These are phyloP conservation scores for Apus apus DNA, from an alignment of 2,113 vertebrate genomes.

Conservation along the genomic window DNA sequence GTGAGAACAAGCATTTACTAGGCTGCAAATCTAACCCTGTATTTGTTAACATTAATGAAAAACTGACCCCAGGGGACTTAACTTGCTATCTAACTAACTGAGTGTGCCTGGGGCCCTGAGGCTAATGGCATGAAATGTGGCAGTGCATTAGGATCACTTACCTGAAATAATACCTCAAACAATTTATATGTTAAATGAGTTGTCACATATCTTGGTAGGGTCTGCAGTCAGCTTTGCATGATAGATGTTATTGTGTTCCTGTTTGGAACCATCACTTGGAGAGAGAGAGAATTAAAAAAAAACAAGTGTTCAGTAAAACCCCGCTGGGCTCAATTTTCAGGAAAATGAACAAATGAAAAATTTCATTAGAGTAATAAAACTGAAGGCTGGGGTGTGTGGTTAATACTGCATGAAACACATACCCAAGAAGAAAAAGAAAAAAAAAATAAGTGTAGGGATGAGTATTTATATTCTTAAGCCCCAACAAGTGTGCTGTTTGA, in stretches of 20 bases:
- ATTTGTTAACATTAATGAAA: neutral
- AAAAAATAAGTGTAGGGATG: neutral
- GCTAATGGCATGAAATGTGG: neutral
- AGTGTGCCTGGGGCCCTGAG: neutral
- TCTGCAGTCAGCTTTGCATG: neutral
- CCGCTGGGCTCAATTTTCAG: neutral
- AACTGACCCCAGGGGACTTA: neutral
- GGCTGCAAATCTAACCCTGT: neutral
- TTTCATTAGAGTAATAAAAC: neutral
- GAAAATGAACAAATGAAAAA: neutral
- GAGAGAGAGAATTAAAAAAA: too few species aligned
- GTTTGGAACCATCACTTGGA: neutral
- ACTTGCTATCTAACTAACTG: neutral
- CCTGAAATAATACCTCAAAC: neutral
- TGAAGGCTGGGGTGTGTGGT: neutral
- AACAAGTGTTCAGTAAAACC: neutral
- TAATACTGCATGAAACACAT: neutral
- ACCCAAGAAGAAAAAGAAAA: neutral
- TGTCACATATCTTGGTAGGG: neutral
- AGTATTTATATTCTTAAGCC: neutral
- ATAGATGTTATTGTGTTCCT: neutral
- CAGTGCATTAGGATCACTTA: neutral
- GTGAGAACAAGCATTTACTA: neutral
- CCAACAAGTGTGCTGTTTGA: neutral
- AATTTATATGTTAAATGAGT: neutral